A percentile compares a stretch with the other conserved stretches of the same genome.
Conservation (phyloP, 2,797 vertebrate genomes). For the Tachyglossus aculeatus region DNA sequence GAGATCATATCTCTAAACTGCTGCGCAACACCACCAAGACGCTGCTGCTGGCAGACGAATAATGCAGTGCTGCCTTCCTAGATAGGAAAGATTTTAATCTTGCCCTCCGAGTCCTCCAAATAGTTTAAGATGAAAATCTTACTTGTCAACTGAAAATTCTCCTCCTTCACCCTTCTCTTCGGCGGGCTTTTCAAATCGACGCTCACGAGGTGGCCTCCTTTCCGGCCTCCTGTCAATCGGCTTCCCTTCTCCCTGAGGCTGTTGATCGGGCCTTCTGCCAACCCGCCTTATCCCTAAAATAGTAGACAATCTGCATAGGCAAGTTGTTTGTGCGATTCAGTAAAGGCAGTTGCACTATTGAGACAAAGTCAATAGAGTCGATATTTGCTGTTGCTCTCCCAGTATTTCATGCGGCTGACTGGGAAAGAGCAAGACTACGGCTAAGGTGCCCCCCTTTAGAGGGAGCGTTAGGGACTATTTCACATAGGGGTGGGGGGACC, state of each 20-base stretch:
- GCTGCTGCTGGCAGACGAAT: too few relatives aligned
- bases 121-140: conserved; percentile 45
- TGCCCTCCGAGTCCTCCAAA: neutral
- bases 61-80: too few relatives aligned
- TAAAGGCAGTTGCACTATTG: conserved; percentile 1
- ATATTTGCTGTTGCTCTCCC: neutral
- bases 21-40: too few relatives aligned
- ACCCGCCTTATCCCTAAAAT: conserved; percentile 88
- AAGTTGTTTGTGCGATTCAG: neutral
- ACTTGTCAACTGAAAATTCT: conserved; percentile 93
- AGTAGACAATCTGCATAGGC: conserved; percentile 40
- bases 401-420: neutral
- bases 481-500: too few relatives aligned
- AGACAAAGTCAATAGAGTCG: neutral
- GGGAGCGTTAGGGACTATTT: too few relatives aligned
- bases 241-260: conserved; percentile 87
- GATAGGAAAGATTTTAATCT: too few relatives aligned
- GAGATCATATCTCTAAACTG: too few relatives aligned
- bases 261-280: conserved; percentile 91
- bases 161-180: conserved; percentile 94
- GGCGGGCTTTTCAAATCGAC: conserved; percentile 90
- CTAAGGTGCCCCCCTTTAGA: too few relatives aligned
- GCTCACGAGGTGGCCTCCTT: conserved; percentile 93
- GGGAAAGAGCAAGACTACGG: too few relatives aligned
- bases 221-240: conserved; percentile 89